Evolutionary conservation across 1,140 invertebrate species (phyloP).

Genomic region (Halotydeus destructor): DNA sequence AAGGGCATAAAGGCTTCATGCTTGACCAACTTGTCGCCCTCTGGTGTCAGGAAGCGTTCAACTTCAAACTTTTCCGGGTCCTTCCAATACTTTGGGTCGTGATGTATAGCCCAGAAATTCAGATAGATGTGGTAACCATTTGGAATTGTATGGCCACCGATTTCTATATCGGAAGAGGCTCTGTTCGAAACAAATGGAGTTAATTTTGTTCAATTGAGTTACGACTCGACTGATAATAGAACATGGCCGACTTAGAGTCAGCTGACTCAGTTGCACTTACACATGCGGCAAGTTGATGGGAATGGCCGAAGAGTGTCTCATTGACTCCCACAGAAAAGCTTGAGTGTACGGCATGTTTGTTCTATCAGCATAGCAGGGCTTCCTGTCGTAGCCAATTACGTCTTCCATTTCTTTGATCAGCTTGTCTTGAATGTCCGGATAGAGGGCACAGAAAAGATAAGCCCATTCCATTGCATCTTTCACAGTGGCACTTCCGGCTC

Average conservation of each 20-base stretch:
- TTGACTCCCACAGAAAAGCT: slow-evolving; percentile 20
- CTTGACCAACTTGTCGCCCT: slow-evolving; percentile 18
- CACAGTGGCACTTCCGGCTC: slow-evolving; percentile 23
- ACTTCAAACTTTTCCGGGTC: slow-evolving; percentile 46
- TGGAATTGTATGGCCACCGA: slow-evolving; percentile 14
- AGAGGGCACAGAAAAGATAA: slow-evolving; percentile 20
- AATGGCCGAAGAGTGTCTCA: slow-evolving; percentile 18
- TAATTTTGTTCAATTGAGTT: too few species aligned
- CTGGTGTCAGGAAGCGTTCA: slow-evolving; percentile 32
- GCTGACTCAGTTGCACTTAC: too few species aligned
- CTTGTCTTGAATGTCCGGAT: slow-evolving; percentile 24
- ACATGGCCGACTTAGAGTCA: neutral
- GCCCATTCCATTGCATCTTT: slow-evolving; percentile 22
- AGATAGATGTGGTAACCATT: slow-evolving; percentile 32
- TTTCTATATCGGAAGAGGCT: slow-evolving; percentile 18
- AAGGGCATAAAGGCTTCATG: slow-evolving; percentile 21
- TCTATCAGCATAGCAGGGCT: slow-evolving; percentile 16
- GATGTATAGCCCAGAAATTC: slow-evolving; percentile 41
- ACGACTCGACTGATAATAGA: too few species aligned
- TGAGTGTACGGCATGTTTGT: slow-evolving; percentile 19
- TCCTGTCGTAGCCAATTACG: slow-evolving; percentile 18
- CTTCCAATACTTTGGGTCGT: slow-evolving; percentile 39
- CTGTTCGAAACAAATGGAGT: too few species aligned
- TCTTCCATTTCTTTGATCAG: slow-evolving; percentile 22
- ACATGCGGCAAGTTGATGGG: slow-evolving; percentile 15